Evolutionary conservation across 2,797 vertebrate species (phyloP).

Genomic region (Ceryle rudis): DNA sequence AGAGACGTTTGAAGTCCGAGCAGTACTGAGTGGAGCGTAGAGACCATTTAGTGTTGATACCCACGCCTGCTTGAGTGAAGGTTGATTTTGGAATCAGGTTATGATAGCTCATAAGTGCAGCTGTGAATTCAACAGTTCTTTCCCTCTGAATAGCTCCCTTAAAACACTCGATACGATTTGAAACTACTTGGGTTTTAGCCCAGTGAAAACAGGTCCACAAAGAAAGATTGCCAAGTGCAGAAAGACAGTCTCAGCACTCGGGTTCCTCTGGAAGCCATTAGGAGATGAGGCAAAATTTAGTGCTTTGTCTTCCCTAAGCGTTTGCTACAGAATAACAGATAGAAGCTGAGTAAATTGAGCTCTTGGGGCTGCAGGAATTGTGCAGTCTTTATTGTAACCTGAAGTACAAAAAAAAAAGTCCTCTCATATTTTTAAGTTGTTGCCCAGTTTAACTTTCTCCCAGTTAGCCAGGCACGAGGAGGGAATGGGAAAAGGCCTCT

Average conservation of each 20-base stretch:
- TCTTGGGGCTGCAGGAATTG: not conserved
- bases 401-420: not conserved
- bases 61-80: not conserved
- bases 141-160: not conserved
- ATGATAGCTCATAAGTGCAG: not conserved
- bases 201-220: not conserved
- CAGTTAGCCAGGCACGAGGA: not conserved
- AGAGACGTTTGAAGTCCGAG: not conserved
- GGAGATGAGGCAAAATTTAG: not conserved
- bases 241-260: not conserved
- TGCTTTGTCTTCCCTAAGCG: not conserved
- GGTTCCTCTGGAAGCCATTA: not conserved
- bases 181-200: not conserved
- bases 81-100: not conserved
- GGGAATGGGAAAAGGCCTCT: not conserved
- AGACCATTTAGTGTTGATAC: not conserved
- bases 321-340: not conserved
- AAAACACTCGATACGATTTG: not conserved
- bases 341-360: not conserved
- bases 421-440: not conserved
- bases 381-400: not conserved
- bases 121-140: not conserved
- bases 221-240: not conserved
- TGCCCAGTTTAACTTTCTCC: not conserved
- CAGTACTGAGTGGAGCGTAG: not conserved